phyloP scores from a whole-genome alignment of 2,888 invertebrate species.

The Clusia tigrina region DNA sequence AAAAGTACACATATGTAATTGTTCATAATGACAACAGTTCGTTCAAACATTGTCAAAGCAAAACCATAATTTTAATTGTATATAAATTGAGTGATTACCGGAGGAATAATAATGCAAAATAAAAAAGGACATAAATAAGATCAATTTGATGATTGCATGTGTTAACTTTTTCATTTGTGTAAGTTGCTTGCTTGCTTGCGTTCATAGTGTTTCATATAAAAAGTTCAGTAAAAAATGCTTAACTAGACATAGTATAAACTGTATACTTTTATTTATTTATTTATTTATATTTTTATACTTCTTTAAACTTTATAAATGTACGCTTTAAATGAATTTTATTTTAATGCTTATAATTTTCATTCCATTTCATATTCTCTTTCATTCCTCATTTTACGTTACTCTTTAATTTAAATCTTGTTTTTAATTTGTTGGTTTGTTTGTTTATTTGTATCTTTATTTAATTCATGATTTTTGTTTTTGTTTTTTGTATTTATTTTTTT shows the following conservation, averaged over 20 bases:
- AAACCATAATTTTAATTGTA: too few relatives aligned
- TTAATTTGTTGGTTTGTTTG: too few relatives aligned
- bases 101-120: too few relatives aligned
- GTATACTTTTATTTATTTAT: conserved; percentile 17
- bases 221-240: conserved; percentile 61
- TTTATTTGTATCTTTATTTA: too few relatives aligned
- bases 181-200: neutral
- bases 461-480: conserved; percentile 21
- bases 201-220: conserved; percentile 40
- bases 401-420: too few relatives aligned
- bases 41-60: too few relatives aligned
- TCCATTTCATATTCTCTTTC: conserved; percentile 18
- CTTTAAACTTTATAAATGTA: conserved; percentile 13
- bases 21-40: too few relatives aligned
- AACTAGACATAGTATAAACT: conserved; percentile 43
- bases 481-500: conserved; percentile 16
- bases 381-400: too few relatives aligned
- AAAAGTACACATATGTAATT: too few relatives aligned
- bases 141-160: conserved; percentile 33
- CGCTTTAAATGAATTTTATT: conserved; percentile 1
- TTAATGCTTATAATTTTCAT: conserved; percentile 1
- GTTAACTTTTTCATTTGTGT: conserved; percentile 31
- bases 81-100: too few relatives aligned
- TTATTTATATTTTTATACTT: conserved; percentile 5
- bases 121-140: too few relatives aligned